Base-by-base conservation (phyloP, 2,797 vertebrate genomes). In the Aplochiton taeniatus region DNA sequence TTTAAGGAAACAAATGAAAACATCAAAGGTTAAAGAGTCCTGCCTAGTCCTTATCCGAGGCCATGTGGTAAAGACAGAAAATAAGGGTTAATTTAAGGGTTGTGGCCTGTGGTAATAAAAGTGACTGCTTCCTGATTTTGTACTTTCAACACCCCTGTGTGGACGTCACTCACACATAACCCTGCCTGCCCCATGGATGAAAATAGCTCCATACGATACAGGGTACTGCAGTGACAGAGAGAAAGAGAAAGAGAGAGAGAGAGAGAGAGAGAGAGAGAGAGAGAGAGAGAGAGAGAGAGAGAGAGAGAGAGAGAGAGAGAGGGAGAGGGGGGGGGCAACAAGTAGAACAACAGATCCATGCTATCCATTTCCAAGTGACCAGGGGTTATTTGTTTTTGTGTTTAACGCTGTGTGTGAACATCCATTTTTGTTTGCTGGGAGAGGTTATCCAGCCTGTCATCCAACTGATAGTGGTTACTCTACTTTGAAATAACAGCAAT, bases 381-480 rank as follows among this genome's bases (percentile, higher is more conserved):
- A 20, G 42, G 51, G 54, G 55, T 59, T 47, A 42, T 82, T 79
- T 80, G 61, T 53, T 60, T 41, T 55, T 51, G 73, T 70, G 72
- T 78, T 77, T 57, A 72, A 73, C 65, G 46, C 31, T 62, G 14
- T 50, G 31, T 51, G 47, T 11, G 48, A 61, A 72, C 72, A 78
- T 60, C 68, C 14, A 50, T 57, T 56, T 75, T 60, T 69, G 17
- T 42, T 8, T 57, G 61, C 63, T 57, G 57, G 51, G 59, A 69
- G 70, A 72, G 55, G 73, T 73, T 72, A 63, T 76, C 67, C 41
- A 52, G 59, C 57, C 60, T 69, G 65, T 76, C 75, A 50, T 74
- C 63, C 52, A 45, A 31, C 31, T 2, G 31, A 31, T 31, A 31
- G 31, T 31, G 31, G 31, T 31, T 31, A 31, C 31, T 31, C 31